phyloP scores from a whole-genome alignment of 2,888 invertebrate genomes.

The Drosophila villosipedis region DNA sequence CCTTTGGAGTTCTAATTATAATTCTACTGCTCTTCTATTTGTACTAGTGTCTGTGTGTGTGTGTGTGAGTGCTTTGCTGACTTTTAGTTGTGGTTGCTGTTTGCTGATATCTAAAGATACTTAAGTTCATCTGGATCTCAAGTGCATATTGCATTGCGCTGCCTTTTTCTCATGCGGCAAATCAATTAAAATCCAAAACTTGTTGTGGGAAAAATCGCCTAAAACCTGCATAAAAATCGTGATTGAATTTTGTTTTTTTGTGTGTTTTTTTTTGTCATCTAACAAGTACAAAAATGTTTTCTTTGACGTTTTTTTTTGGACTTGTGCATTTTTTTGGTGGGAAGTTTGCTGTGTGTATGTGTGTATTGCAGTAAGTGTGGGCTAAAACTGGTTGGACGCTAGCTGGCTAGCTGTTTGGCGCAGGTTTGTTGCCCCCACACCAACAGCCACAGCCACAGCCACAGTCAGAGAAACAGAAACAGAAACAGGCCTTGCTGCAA shows the following conservation, averaged over 20 bases:
- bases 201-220: slow-evolving; percentile 76
- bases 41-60: not conserved
- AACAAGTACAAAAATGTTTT: slow-evolving; percentile 66
- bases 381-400: slow-evolving; percentile 71
- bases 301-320: slow-evolving; percentile 63
- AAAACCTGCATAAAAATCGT: slow-evolving; percentile 78
- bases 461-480: not conserved
- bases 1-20: slow-evolving; percentile 57
- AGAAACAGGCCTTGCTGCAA: slow-evolving; percentile 34
- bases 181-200: slow-evolving; percentile 75
- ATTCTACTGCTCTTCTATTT: slow-evolving; percentile 11
- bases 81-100: slow-evolving; percentile 34
- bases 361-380: slow-evolving; percentile 70
- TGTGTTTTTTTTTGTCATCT: slow-evolving; percentile 44
- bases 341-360: slow-evolving; percentile 51
- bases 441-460: slow-evolving; percentile 1
- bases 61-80: slow-evolving; percentile 20
- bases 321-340: slow-evolving; percentile 68
- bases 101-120: slow-evolving; percentile 55
- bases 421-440: slow-evolving; percentile 40
- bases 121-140: slow-evolving; percentile 80
- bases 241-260: slow-evolving; percentile 58
- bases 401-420: slow-evolving; percentile 21
- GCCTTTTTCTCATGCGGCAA: slow-evolving; percentile 70
- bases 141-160: slow-evolving; percentile 59